A percentile compares a stretch with the other conserved stretches of the same genome.
phyloP scores from a whole-genome alignment of 2,797 vertebrate species.

The Uromys caudimaculatus region DNA sequence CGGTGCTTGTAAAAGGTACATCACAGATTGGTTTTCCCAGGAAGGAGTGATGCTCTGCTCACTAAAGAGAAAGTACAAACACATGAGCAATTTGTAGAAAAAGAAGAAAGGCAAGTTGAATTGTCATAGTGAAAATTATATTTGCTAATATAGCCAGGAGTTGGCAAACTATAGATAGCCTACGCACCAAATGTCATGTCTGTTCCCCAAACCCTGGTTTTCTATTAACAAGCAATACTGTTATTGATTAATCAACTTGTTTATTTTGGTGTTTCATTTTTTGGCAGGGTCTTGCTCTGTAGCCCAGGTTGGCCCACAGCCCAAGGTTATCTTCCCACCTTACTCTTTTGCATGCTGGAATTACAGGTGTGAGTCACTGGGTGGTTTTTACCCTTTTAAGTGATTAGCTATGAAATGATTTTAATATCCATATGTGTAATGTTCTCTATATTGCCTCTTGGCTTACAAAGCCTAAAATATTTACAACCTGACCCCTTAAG shows the following conservation, averaged over 20 bases:
- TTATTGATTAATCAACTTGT: not conserved
- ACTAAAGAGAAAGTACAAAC: slow-evolving; percentile 25
- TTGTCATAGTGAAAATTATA: slow-evolving; percentile 19
- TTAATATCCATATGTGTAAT: not conserved
- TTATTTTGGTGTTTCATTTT: not conserved
- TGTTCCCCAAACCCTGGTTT: not conserved
- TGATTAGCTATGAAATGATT: slow-evolving; percentile 39
- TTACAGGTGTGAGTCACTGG: not conserved
- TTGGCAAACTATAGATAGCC: not conserved
- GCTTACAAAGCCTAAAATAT: slow-evolving; percentile 27
- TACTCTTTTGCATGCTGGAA: not conserved
- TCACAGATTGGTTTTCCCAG: too few relatives aligned
- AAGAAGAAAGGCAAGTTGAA: slow-evolving; percentile 25
- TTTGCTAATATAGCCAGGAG: not conserved
- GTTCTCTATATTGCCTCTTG: not conserved
- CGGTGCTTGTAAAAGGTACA: not conserved
- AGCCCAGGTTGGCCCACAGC: not conserved
- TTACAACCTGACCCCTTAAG: slow-evolving; percentile 11
- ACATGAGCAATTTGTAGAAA: slow-evolving; percentile 15
- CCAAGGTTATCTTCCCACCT: not conserved
- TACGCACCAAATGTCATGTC: not conserved
- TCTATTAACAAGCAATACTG: not conserved
- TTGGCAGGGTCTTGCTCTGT: not conserved
- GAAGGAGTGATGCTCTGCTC: not conserved
- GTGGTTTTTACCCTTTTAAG: slow-evolving; percentile 20